Evolutionary conservation across 2,797 vertebrate species (phyloP).

Genomic region (Nannoperca obscura): DNA sequence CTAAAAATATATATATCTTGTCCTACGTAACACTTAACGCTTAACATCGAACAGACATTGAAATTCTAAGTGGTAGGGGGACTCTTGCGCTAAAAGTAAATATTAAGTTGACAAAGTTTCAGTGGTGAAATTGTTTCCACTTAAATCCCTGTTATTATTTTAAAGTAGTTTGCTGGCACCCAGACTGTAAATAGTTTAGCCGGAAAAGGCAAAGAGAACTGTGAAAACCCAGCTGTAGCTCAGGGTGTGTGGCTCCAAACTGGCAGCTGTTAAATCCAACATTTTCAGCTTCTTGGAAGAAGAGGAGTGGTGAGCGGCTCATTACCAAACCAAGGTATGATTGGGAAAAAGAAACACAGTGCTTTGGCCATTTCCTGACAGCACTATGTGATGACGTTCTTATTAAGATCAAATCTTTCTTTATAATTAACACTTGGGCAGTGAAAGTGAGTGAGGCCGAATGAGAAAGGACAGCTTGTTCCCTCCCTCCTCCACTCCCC

Average conservation of each 20-base stretch:
- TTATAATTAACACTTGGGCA: constrained; percentile 62
- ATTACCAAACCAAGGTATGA: constrained; percentile 47
- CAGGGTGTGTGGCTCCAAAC: constrained; percentile 45
- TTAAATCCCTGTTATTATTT: constrained; percentile 65
- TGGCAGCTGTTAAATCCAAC: constrained; percentile 54
- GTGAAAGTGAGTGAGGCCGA: constrained; percentile 45
- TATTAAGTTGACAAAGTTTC: constrained; percentile 47
- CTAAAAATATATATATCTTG: no score
- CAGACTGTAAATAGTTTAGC: constrained; percentile 63
- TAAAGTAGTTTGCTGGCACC: constrained; percentile 54
- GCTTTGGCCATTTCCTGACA: constrained; percentile 41
- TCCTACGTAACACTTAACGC: no score
- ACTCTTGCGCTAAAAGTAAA: constrained; percentile 13
- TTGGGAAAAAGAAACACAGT: background rate
- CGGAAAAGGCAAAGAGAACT: constrained; percentile 33
- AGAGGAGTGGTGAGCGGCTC: constrained; percentile 39
- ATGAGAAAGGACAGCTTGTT: constrained; percentile 67
- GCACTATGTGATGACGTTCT: constrained; percentile 42
- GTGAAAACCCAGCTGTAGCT: constrained; percentile 60
- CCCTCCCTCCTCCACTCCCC: constrained; percentile 32
- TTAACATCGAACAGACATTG: background rate
- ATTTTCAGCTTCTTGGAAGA: constrained; percentile 66
- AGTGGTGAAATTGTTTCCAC: constrained; percentile 48
- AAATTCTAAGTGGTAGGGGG: background rate
- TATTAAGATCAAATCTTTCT: constrained; percentile 63